Percentiles rank a stretch among this genome's conserved stretches.
These are phyloP conservation scores for Machaerirhynchus nigripectus DNA, from an alignment of 2,113 vertebrate genomes.

Conservation along the genomic window DNA sequence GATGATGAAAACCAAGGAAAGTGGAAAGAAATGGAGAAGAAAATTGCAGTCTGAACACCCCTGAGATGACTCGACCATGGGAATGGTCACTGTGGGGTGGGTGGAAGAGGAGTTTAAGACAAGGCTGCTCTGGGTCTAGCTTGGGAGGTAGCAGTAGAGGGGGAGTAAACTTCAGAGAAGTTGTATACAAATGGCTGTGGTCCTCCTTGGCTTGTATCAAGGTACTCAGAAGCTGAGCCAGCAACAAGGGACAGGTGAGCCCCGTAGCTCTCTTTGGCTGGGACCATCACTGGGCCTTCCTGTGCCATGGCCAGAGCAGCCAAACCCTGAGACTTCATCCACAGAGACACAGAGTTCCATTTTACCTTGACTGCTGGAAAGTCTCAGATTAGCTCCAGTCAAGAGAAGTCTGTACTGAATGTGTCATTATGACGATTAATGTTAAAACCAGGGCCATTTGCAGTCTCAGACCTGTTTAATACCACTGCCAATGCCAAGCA, in stretches of 20 bases:
- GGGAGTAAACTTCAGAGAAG: not conserved
- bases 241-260: not conserved
- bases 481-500: not conserved
- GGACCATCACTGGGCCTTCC: not conserved
- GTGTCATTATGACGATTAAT: not conserved
- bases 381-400: not conserved
- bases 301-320: not conserved
- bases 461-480: not conserved
- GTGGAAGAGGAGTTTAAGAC: not conserved
- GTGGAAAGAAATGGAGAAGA: not conserved
- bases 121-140: not conserved
- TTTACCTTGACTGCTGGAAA: not conserved
- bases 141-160: not conserved
- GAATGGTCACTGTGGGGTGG: not conserved
- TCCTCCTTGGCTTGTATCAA: not conserved
- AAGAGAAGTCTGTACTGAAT: not conserved
- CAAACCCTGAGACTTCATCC: not conserved
- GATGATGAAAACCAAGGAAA: not conserved
- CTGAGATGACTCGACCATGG: accelerated
- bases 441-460: not conserved
- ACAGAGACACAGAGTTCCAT: not conserved
- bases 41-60: not conserved
- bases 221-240: not conserved
- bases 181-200: not conserved
- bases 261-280: accelerated